These are phyloP conservation scores for Bellardia bayeri DNA, from an alignment of 2,888 invertebrate genomes.

Conservation along the genomic window DNA sequence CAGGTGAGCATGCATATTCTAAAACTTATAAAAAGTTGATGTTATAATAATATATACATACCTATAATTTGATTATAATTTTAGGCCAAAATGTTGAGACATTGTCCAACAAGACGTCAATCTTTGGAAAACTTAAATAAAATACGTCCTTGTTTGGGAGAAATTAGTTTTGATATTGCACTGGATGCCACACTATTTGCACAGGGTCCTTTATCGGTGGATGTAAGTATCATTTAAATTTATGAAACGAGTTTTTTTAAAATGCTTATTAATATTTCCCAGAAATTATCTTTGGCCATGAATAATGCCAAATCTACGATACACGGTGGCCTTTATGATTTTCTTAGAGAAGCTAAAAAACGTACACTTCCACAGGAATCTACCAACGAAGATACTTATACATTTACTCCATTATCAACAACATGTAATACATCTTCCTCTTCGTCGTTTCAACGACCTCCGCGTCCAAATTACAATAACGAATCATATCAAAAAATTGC, in stretches of 20 bases:
- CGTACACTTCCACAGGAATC: constrained; percentile 77
- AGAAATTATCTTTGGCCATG: constrained; percentile 84
- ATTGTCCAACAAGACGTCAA: constrained; percentile 82
- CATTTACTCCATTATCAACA: constrained; percentile 16
- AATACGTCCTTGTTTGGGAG: constrained; percentile 88
- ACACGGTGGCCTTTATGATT: constrained; percentile 85
- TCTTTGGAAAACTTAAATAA: constrained; percentile 84
- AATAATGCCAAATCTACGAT: constrained; percentile 85
- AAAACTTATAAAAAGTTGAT: neutral
- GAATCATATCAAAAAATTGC: constrained; percentile 88
- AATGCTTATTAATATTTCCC: constrained; percentile 35
- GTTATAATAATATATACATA: too few species aligned
- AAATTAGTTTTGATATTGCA: constrained; percentile 89
- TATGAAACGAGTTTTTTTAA: neutral
- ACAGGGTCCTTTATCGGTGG: constrained; percentile 93
- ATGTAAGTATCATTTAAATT: constrained; percentile 85
- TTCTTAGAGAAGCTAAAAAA: constrained; percentile 84
- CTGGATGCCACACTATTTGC: constrained; percentile 92
- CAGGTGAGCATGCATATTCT: constrained; percentile 83
- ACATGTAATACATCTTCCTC: constrained; percentile 39
- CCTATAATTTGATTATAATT: neutral
- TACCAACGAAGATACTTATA: constrained; percentile 49
- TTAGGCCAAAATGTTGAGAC: constrained; percentile 82
- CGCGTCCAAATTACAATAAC: constrained; percentile 78
- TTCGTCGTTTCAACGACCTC: constrained; percentile 26